Evolutionary conservation across 2,888 invertebrate species (phyloP).

Genomic region (Dorcus parallelipipedus): DNA sequence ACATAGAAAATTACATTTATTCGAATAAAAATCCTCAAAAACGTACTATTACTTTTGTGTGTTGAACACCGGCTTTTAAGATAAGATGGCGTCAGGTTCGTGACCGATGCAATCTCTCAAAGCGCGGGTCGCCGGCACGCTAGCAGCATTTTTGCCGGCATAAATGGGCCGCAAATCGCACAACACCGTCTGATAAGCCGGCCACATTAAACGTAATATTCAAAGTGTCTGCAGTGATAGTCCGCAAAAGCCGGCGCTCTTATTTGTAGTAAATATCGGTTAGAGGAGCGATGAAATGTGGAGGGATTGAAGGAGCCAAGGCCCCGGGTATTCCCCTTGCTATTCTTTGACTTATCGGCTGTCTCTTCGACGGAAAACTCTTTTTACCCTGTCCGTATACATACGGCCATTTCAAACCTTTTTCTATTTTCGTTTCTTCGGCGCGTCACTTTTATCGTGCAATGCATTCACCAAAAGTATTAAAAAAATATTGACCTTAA

Average conservation of each 20-base stretch:
- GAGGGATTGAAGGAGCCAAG: neutral
- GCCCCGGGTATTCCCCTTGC: neutral
- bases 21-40: neutral
- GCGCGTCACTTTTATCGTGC: no score
- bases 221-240: constrained; percentile 24
- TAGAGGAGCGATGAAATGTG: constrained; percentile 10
- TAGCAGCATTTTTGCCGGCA: constrained; percentile 14
- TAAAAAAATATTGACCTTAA: no score
- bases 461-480: no score
- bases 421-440: no score
- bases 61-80: constrained; percentile 6
- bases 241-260: constrained; percentile 18
- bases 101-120: constrained; percentile 12
- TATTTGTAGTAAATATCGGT: constrained; percentile 31
- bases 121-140: constrained; percentile 1
- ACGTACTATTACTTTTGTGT: neutral
- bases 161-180: constrained; percentile 24
- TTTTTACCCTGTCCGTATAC: no score
- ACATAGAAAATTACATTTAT: neutral
- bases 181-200: constrained; percentile 23
- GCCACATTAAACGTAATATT: constrained; percentile 27
- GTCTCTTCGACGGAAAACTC: neutral
- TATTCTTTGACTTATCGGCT: neutral
- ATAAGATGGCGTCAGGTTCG: constrained; percentile 12
- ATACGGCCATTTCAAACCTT: no score